These are phyloP conservation scores for Drosophila chauvacae DNA, from an alignment of 1,140 invertebrate species.

Conservation along the genomic window DNA sequence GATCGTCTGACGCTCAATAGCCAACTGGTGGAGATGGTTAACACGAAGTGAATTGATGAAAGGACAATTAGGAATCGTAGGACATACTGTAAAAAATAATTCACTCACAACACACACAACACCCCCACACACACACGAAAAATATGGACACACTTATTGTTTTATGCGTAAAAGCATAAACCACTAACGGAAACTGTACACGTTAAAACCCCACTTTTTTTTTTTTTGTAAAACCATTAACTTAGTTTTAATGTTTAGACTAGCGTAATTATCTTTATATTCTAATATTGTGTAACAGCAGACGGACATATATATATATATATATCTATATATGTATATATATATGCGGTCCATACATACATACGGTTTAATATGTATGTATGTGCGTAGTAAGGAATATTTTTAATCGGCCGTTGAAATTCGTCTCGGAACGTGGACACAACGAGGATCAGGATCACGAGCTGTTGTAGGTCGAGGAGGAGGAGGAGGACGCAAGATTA, in stretches of 20 bases:
- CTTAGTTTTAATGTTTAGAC: conserved; percentile 72
- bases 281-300: conserved; percentile 21
- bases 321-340: not conserved
- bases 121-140: conserved; percentile 5
- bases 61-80: conserved; percentile 13
- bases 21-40: conserved; percentile 70
- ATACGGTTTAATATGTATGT: conserved; percentile 32
- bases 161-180: conserved; percentile 35
- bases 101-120: conserved; percentile 8
- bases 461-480: no score
- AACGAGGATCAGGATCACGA: not conserved
- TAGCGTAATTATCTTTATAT: conserved; percentile 61
- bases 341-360: conserved; percentile 21
- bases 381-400: conserved; percentile 13
- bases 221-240: conserved; percentile 73
- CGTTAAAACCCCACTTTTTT: conserved; percentile 29
- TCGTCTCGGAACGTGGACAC: not conserved
- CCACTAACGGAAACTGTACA: conserved; percentile 7
- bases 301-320: conserved; percentile 25
- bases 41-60: conserved; percentile 48
- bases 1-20: conserved; percentile 64
- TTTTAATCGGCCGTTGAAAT: not conserved
- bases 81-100: conserved; percentile 37
- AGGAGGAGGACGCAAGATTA: not conserved
- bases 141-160: conserved; percentile 37